Evolutionary conservation across 2,797 vertebrate species (phyloP).

Genomic region (Muscicapa striata): DNA sequence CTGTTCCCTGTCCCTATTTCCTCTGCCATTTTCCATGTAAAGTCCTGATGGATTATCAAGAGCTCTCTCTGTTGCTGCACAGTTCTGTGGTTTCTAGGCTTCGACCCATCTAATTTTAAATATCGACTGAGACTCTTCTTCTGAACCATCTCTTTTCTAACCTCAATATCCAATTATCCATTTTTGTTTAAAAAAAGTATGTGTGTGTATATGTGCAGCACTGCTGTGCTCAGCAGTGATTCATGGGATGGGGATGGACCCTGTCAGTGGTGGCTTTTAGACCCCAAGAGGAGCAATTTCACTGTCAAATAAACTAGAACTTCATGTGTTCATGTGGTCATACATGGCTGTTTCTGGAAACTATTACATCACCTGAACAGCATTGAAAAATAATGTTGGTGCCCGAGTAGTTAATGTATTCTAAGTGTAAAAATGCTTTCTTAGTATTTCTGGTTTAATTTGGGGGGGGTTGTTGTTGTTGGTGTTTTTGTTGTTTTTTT

Average conservation of each 20-base stretch:
- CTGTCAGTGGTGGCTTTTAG: neutral
- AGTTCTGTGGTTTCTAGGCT: neutral
- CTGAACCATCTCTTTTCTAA: neutral
- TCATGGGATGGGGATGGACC: neutral
- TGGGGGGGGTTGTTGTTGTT: too few species aligned
- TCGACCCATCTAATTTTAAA: neutral
- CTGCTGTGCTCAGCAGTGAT: neutral
- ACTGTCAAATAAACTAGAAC: neutral
- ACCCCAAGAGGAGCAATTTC: neutral
- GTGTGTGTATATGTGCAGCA: neutral
- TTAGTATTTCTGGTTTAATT: neutral
- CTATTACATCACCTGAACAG: neutral
- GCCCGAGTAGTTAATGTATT: neutral
- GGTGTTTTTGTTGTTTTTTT: neutral
- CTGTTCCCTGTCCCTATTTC: neutral
- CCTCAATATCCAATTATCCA: neutral
- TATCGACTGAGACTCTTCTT: neutral
- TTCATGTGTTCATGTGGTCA: rapidly evolving
- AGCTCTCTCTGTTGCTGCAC: neutral
- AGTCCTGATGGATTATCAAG: neutral
- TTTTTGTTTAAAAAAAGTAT: neutral
- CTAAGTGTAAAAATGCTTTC: neutral
- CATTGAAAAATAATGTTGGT: neutral
- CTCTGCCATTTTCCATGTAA: neutral
- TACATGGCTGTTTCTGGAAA: neutral